These are phyloP conservation scores for Trigoniulus corallinus DNA, from an alignment of 1,140 invertebrate species.

Conservation along the genomic window DNA sequence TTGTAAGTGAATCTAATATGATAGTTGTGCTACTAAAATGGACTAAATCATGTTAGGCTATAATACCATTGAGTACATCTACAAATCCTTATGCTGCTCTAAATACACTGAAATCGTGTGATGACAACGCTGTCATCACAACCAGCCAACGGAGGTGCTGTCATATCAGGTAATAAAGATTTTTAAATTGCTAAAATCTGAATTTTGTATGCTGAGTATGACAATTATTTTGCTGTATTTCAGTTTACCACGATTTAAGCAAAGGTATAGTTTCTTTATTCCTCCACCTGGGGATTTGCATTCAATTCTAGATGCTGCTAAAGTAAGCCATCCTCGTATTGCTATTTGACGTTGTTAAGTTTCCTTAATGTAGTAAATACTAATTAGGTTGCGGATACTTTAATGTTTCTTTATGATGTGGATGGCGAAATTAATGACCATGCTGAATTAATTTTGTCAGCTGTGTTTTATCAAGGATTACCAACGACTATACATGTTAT, in stretches of 20 bases:
- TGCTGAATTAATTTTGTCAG: slow-evolving; percentile 52
- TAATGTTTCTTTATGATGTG: slow-evolving; percentile 46
- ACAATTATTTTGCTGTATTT: slow-evolving; percentile 18
- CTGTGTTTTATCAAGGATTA: slow-evolving; percentile 63
- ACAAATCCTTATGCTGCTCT: slow-evolving; percentile 22
- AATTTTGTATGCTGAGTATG: not conserved
- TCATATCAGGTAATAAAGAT: slow-evolving; percentile 64
- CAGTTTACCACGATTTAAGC: slow-evolving; percentile 65
- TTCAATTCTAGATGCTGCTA: slow-evolving; percentile 59
- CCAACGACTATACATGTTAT: slow-evolving; percentile 56
- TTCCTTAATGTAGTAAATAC: not conserved
- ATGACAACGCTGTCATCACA: slow-evolving; percentile 41
- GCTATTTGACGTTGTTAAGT: too few species aligned
- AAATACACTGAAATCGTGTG: slow-evolving; percentile 47
- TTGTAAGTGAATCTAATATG: slow-evolving; percentile 6
- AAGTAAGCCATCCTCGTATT: slow-evolving; percentile 33
- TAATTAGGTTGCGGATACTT: slow-evolving; percentile 47
- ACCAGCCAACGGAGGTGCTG: slow-evolving; percentile 41
- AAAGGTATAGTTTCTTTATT: slow-evolving; percentile 58
- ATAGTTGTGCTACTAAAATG: slow-evolving; percentile 7
- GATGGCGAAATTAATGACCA: slow-evolving; percentile 46
- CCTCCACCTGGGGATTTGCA: slow-evolving; percentile 51
- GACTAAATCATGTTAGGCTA: too few species aligned
- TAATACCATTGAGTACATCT: too few species aligned
- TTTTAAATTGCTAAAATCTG: slow-evolving; percentile 7